Base-by-base conservation (phyloP, 2,113 vertebrate genomes). In the Crotalus helleri region DNA sequence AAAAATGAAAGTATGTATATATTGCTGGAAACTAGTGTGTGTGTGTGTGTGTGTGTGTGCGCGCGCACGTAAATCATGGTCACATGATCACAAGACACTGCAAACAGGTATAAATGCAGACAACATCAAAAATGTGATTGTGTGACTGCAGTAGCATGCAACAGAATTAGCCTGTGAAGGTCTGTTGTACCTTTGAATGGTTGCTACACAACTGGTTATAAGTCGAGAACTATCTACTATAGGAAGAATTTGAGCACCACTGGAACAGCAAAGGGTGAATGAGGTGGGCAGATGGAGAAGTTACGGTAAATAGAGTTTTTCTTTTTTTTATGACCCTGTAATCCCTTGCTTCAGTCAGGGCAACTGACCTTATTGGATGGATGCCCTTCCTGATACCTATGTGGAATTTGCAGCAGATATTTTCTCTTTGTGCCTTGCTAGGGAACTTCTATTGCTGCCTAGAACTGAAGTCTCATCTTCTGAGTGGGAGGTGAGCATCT, bases 241-340 rank as follows among this genome's bases (percentile, higher is more conserved):
- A 92, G 21, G 24, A 93, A 92, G n/a, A 57, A 87, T 55, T 46
- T 94, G 51, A 96, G 54, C n/a, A 92, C 33, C 90, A 92, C 9
- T 54, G 54, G 44, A 93, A 4, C 12, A 85, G 85, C 13, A 33
- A 92, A 88, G 89, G 39, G 29, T 85, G 53, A 81, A 90, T 94
- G 86, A 46, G 21, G 21, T 39, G 58, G 7, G 19, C 0, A 12
- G 17, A 74, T 39, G 15, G 24, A 8, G 1, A 17, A 94, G 26
- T 23, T 93, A 39, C 29, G 29, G 92, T 91, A 87, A 44, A 94
- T 81, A 88, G 49, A 54, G 46, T 13, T 24, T 59, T 24, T 24
- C 23, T 59, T 59, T 23, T 59, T 59, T 59, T 59, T 59, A 59
- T 24, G 58, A 59, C 23, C 8, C 58, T 59, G 23, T 59, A 59